Percentiles rank a stretch among this genome's conserved stretches.
phyloP scores from a whole-genome alignment of 2,797 vertebrate genomes.

The Micropoecilia bifurca region DNA sequence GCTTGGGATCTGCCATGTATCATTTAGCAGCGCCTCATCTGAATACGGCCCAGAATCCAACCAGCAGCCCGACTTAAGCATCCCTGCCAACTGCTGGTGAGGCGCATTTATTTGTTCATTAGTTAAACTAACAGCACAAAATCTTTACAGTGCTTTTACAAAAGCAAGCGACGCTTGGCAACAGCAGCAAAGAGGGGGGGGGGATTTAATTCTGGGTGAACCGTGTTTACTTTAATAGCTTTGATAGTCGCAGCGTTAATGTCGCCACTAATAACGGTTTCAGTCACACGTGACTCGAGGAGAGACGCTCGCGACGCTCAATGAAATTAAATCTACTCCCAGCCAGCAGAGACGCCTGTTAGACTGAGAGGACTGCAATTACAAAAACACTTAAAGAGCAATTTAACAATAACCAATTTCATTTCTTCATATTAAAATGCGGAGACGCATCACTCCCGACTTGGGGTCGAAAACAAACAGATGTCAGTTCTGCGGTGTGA shows the following conservation, averaged over 20 bases:
- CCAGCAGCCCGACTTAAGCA: constrained; percentile 6
- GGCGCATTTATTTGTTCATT: constrained; percentile 41
- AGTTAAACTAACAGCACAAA: constrained; percentile 39
- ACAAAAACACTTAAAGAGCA: constrained; percentile 16
- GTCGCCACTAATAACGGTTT: constrained; percentile 41
- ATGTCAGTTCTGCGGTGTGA: neutral
- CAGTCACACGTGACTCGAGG: constrained; percentile 31
- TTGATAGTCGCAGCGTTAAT: constrained; percentile 28
- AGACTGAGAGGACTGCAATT: constrained; percentile 21
- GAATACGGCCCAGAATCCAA: constrained; percentile 23
- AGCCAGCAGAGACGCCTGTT: constrained; percentile 12
- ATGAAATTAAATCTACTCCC: constrained; percentile 22
- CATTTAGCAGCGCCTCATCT: constrained; percentile 27
- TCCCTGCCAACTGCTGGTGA: constrained; percentile 23
- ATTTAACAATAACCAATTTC: constrained; percentile 1
- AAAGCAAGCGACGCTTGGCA: constrained; percentile 47
- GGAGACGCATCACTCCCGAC: neutral
- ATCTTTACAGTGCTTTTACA: constrained; percentile 23
- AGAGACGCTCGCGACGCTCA: neutral
- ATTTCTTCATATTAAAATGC: neutral
- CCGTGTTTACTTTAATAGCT: constrained; percentile 51
- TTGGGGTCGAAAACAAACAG: neutral
- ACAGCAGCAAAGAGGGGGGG: constrained; percentile 1
- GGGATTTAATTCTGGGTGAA: constrained; percentile 34
- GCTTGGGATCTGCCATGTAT: constrained; percentile 24